Conservation (phyloP, 2,888 invertebrate species). For the Ochropacha duplaris region DNA sequence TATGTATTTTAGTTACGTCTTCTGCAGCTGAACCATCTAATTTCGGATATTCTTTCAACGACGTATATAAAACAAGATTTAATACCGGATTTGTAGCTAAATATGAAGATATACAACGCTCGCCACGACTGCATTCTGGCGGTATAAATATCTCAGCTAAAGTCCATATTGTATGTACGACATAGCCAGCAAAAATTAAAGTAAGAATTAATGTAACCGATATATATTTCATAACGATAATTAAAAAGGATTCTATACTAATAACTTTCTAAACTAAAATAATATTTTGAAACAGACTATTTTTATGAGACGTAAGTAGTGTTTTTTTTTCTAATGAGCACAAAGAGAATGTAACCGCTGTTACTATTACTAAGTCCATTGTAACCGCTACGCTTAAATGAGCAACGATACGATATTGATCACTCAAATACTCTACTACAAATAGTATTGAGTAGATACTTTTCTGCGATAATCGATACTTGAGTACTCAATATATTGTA, state of each 20-base stretch:
- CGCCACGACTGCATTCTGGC: constrained; percentile 85
- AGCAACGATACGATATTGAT: no score
- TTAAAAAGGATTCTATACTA: neutral
- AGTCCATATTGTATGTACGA: constrained; percentile 89
- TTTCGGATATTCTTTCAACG: constrained; percentile 83
- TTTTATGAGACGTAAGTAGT: no score
- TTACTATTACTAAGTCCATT: no score
- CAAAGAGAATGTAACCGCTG: no score
- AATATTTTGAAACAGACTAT: neutral
- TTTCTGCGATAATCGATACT: no score
- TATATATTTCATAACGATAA: constrained; percentile 68
- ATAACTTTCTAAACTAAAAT: neutral
- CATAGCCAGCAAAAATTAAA: constrained; percentile 86
- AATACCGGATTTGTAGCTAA: constrained; percentile 86
- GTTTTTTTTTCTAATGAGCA: no score
- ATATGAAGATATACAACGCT: constrained; percentile 87
- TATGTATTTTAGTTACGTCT: constrained; percentile 82
- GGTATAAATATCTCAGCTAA: constrained; percentile 88
- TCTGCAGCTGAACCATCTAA: constrained; percentile 68
- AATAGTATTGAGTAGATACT: no score
- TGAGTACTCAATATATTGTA: no score
- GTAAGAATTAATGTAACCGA: constrained; percentile 85
- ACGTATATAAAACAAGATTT: constrained; percentile 87
- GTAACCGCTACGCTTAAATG: no score
- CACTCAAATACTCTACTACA: no score